Percentiles rank a stretch among this genome's conserved stretches.
Evolutionary conservation across 2,888 invertebrate genomes (phyloP).

Genomic region (Nomada ferruginata): DNA sequence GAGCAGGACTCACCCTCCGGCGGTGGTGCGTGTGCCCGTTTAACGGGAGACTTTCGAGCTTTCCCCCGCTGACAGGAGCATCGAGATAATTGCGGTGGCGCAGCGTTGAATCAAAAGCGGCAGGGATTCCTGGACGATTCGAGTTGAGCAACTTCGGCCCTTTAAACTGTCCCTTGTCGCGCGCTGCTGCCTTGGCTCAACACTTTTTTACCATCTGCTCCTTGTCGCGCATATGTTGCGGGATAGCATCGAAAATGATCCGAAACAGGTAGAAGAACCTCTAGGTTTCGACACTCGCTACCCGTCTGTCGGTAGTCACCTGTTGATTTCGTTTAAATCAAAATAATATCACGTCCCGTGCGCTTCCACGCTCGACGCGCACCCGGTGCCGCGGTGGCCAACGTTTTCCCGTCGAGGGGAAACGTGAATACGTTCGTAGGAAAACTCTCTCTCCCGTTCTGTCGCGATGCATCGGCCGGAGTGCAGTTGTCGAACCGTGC

Average conservation of each 20-base stretch:
- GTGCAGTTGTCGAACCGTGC: no score
- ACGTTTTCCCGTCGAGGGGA: background rate
- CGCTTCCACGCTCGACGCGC: constrained; percentile 48
- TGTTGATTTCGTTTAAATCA: constrained; percentile 79
- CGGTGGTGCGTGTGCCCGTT: background rate
- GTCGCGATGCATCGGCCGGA: no score
- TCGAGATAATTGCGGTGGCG: constrained; percentile 14
- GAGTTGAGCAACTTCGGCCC: constrained; percentile 19
- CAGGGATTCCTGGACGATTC: constrained; percentile 38
- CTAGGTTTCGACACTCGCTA: constrained; percentile 73
- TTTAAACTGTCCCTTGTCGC: constrained; percentile 66
- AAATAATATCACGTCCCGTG: constrained; percentile 74
- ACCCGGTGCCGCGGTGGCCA: background rate
- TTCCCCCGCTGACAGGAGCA: background rate
- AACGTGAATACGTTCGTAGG: no score
- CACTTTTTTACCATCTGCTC: constrained; percentile 77
- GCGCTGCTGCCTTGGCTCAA: constrained; percentile 56
- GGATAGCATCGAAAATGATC: constrained; percentile 75
- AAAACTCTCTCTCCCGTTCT: no score
- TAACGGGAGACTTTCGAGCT: background rate
- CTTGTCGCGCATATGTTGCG: constrained; percentile 78
- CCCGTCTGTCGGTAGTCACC: constrained; percentile 81
- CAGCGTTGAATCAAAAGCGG: constrained; percentile 8
- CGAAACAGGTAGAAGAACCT: constrained; percentile 65
- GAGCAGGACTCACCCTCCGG: background rate